Evolutionary conservation across 2,113 vertebrate species (phyloP), one percentile per base, ranked within the genome.

Genomic region (Montifringilla adamsi): DNA sequence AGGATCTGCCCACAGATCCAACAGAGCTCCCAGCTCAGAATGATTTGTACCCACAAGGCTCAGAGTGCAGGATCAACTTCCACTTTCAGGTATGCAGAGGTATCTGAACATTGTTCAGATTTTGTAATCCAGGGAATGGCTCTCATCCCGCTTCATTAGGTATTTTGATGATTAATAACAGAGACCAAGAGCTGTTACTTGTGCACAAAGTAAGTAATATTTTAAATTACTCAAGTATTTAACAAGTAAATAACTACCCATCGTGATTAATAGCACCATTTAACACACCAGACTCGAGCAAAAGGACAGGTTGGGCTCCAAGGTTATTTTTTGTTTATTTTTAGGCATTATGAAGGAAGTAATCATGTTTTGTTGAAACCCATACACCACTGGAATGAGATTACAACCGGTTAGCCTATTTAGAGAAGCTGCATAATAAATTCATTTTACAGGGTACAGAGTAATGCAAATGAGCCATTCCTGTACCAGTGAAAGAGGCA

Each of bases 381-480:
- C 83, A 64, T 93, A 83, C 60, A 75, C 39, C 26, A 53, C 52
- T 10, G 1, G 58, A 96, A 96, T 91, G 80, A 96, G 90, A 94
- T 94, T 95, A 92, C 88, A 95, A 69, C 76, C 92, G 90, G 87
- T 89, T 96, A 93, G 94, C 84, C 94, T 94, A 35, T 96, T 96
- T 89, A 93, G 74, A 85, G 91, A 85, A 79, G 87, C 89, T 69
- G 67, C 58, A 84, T 92, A 94, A 96, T 95, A 97, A 96, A 95
- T 96, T 94, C 63, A 85, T 95, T 96, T 94, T 94, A 94, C 91
- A 84, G 91, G 77, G 86, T 49, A 91, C 73, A 83, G 93, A 96
- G 73, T 91, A 96, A 95, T 84, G 77, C 94, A 96, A 96, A 95
- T 93, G 94, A 97, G 84, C 74, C 67, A 87, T 97, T 95, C 35